Conservation (phyloP, 2,888 invertebrate genomes). For the Lacanobia oleracea region DNA sequence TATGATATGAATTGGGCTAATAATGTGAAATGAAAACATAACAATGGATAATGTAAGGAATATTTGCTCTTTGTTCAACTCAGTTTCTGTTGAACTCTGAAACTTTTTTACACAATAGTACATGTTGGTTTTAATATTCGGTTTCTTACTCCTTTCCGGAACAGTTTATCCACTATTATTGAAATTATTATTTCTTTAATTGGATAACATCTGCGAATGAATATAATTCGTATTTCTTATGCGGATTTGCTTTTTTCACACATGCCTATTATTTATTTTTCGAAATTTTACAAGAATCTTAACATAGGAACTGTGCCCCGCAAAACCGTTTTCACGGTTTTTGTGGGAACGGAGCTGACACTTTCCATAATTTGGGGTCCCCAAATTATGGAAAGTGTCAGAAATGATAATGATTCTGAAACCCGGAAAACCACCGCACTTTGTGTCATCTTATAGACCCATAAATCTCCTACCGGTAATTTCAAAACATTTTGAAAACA, state of each 20-base stretch:
- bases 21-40: slow-evolving; percentile 67
- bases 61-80: slow-evolving; percentile 61
- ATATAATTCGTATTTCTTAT: neutral
- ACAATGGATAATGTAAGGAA: slow-evolving; percentile 66
- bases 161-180: slow-evolving; percentile 23
- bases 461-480: no score
- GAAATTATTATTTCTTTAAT: slow-evolving; percentile 22
- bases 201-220: slow-evolving; percentile 8
- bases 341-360: no score
- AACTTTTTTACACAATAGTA: slow-evolving; percentile 54
- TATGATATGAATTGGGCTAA: slow-evolving; percentile 69
- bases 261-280: no score
- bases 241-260: neutral
- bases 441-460: no score
- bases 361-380: no score
- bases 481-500: no score
- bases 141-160: slow-evolving; percentile 43
- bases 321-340: no score
- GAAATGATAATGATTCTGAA: no score
- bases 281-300: no score
- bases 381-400: no score
- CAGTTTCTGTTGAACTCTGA: slow-evolving; percentile 56
- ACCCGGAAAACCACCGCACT: no score
- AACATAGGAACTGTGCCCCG: no score
- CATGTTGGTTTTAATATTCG: slow-evolving; percentile 35